Percentiles rank a stretch among this genome's conserved stretches.
These are phyloP conservation scores for Gonocerus acuteangulatus DNA, from an alignment of 2,888 invertebrate species.

Conservation along the genomic window DNA sequence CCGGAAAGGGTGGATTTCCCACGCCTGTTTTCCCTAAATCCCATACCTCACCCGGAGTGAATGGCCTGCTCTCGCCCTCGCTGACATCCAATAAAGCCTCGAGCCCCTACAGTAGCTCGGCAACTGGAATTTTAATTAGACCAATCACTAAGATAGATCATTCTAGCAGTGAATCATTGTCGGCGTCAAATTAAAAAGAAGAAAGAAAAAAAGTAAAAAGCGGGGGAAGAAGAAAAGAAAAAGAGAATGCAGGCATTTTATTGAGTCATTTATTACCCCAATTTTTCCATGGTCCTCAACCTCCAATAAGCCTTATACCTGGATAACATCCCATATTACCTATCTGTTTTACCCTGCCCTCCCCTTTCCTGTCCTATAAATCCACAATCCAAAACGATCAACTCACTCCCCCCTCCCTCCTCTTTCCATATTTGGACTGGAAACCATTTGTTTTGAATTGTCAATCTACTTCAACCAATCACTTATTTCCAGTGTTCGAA, in stretches of 20 bases:
- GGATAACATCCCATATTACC: slow-evolving; percentile 15
- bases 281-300: neutral
- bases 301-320: slow-evolving; percentile 16
- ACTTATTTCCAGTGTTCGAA: too few relatives aligned
- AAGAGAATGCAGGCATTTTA: neutral
- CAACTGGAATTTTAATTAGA: slow-evolving; percentile 18
- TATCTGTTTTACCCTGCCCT: slow-evolving; percentile 12
- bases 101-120: neutral
- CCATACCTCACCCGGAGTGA: neutral
- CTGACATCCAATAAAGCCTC: slow-evolving; percentile 6
- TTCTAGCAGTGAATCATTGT: slow-evolving; percentile 13
- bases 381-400: neutral
- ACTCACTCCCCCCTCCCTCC: too few relatives aligned
- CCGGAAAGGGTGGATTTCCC: too few relatives aligned
- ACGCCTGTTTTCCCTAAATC: too few relatives aligned
- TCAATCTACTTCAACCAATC: too few relatives aligned
- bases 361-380: neutral
- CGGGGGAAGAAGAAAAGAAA: neutral
- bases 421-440: too few relatives aligned
- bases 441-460: too few relatives aligned
- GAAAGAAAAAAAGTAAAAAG: neutral
- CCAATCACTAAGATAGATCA: slow-evolving; percentile 14
- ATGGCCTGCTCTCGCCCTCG: neutral
- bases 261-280: slow-evolving; percentile 22
- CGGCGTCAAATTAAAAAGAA: slow-evolving; percentile 14